Base-by-base conservation (phyloP, 2,797 vertebrate species). In the Fratercula arctica region DNA sequence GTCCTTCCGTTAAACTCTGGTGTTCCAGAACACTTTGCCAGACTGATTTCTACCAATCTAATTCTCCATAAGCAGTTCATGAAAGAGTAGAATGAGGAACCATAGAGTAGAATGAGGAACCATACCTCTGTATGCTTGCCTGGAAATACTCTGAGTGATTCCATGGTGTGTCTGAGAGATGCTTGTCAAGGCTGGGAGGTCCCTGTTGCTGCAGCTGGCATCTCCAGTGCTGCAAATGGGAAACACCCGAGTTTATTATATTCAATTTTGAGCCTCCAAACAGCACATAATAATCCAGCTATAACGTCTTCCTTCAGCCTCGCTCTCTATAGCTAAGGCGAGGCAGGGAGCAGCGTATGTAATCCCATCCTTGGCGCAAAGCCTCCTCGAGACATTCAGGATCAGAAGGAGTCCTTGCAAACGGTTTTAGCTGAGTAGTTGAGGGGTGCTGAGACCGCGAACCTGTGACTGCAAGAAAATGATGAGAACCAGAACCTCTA, bases 401-500 rank as follows among this genome's bases (percentile, higher is more conserved):
- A n/a, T 90, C 48, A 46, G 33, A 8, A 64, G 50, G 31, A 70
- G 13, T 74, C 48, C 54, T 85, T 72, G 29, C 46, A 76, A 4
- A 20, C 59, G 7, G 2, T 46, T 85, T 33, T 41, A 63, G 74
- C 45, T 57, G 78, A 48, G 9, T 53, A 16, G 16, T 28, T 85
- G 16, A 61, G 23, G 25, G 61, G 2, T 64, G 35, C 53, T 89
- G 64, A 77, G 90, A 81, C 24, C 68, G 56, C 7, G 3, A 15
- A 56, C 50, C 37, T 37, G 11, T 43, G 35, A 29, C 67, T 87
- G 74, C 56, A 82, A 59, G 63, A 79, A 87, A 95, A 64, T 93
- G 0, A 76, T 82, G 87, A 84, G 89, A 96, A 76, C n/a, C 85
- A 89, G 77, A 96, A 56, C 46, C 21, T 95, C 72, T 50, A 35